These are phyloP conservation scores for Drosophila fungiperda DNA, from an alignment of 2,888 invertebrate species.

Conservation along the genomic window DNA sequence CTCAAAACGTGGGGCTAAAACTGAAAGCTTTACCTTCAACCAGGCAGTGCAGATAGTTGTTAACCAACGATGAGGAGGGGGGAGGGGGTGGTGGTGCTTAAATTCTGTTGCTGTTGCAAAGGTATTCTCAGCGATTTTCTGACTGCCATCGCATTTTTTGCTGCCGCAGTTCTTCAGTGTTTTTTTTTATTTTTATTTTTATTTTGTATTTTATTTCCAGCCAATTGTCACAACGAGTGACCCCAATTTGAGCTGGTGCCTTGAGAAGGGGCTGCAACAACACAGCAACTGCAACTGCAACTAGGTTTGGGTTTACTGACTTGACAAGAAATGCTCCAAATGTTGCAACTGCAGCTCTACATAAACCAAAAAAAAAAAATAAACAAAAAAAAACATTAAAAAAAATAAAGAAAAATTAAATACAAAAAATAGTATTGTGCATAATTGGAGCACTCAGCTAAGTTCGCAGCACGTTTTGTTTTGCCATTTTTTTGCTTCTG, in stretches of 20 bases:
- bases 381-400: background rate
- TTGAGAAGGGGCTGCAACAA: constrained; percentile 23
- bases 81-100: background rate
- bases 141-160: constrained; percentile 50
- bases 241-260: constrained; percentile 54
- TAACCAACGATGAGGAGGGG: background rate
- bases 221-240: constrained; percentile 69
- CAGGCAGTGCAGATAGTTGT: background rate
- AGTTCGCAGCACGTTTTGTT: constrained; percentile 42
- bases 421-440: constrained; percentile 23
- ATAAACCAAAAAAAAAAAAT: background rate
- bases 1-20: constrained; percentile 8
- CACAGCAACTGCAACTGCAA: constrained; percentile 11
- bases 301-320: constrained; percentile 56
- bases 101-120: constrained; percentile 22
- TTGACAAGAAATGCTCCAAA: constrained; percentile 73
- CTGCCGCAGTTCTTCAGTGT: constrained; percentile 54
- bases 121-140: constrained; percentile 51
- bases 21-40: constrained; percentile 23
- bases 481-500: constrained; percentile 20
- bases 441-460: constrained; percentile 70
- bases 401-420: background rate
- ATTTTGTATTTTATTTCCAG: constrained; percentile 42
- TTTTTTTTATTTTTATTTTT: constrained; percentile 24
- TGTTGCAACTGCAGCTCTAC: constrained; percentile 67